Percentiles rank a stretch among this genome's conserved stretches.
Evolutionary conservation across 2,888 invertebrate species (phyloP).

Genomic region (Pterobdella sp.): DNA sequence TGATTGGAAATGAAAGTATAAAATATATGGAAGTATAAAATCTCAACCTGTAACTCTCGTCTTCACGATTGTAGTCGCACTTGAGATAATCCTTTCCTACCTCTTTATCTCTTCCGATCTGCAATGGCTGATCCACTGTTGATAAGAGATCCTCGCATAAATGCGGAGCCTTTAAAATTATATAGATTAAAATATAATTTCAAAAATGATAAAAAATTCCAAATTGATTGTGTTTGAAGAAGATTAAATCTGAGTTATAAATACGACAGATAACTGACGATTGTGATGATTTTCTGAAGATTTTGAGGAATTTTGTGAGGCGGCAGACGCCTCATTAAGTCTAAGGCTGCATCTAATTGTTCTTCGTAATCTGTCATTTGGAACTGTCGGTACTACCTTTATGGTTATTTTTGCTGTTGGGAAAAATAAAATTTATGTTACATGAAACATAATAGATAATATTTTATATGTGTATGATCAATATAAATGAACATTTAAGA

Average conservation of each 20-base stretch:
- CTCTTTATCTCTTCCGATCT: conserved; percentile 84
- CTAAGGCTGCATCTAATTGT: conserved; percentile 96
- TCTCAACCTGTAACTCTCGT: conserved; percentile 82
- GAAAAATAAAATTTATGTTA: too few species aligned
- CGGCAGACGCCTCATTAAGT: conserved; percentile 94
- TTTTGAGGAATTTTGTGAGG: conserved; percentile 99
- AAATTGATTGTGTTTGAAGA: background rate
- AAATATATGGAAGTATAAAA: too few species aligned
- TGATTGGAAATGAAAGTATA: too few species aligned
- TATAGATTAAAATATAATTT: background rate
- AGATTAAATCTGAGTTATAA: background rate
- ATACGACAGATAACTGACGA: conserved; percentile 53
- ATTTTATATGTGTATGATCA: too few species aligned
- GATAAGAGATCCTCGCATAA: conserved; percentile 92
- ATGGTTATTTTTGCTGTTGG: background rate
- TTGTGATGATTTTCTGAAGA: conserved; percentile 89
- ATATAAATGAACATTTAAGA: too few species aligned
- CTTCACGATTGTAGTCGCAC: conserved; percentile 98
- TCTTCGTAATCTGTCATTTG: conserved; percentile 48
- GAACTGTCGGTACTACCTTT: background rate
- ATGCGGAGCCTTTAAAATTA: conserved; percentile 63
- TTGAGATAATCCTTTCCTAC: conserved; percentile 92
- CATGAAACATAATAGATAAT: too few species aligned
- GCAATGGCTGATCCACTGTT: conserved; percentile 94
- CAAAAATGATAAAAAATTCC: background rate